Evolutionary conservation across 2,797 vertebrate species (phyloP).

Genomic region (Aotus griseimembra): DNA sequence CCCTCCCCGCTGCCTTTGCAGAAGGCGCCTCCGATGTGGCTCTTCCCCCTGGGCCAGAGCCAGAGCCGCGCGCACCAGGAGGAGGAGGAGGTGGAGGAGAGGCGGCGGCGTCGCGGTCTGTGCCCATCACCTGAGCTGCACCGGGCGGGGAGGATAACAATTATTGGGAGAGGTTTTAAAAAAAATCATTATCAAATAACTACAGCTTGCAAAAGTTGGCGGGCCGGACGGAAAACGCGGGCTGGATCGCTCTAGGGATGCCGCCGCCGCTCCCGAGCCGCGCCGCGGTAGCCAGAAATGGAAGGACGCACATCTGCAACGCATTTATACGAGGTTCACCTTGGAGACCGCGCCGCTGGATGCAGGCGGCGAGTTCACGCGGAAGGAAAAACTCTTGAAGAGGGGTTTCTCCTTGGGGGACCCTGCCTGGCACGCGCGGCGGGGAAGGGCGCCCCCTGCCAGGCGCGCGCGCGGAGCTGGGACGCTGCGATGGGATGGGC

Average conservation of each 20-base stretch:
- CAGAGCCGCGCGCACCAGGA: not conserved
- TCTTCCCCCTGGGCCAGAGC: not conserved
- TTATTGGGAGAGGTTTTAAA: constrained; percentile 80
- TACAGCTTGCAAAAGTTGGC: constrained; percentile 78
- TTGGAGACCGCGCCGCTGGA: constrained; percentile 68
- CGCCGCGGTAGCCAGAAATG: constrained; percentile 63
- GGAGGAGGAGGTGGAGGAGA: not conserved
- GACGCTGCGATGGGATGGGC: not conserved
- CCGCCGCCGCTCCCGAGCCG: not conserved
- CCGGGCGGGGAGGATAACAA: constrained; percentile 75
- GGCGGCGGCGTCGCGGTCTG: constrained; percentile 36
- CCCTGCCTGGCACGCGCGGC: not conserved
- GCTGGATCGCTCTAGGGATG: constrained; percentile 60
- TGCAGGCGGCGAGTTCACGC: constrained; percentile 65
- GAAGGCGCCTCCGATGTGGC: not conserved
- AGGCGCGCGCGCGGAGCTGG: constrained; percentile 39
- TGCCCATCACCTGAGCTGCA: constrained; percentile 75
- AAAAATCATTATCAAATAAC: constrained; percentile 83
- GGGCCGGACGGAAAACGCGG: constrained; percentile 75
- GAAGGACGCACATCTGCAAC: constrained; percentile 70
- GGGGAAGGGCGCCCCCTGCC: constrained; percentile 67
- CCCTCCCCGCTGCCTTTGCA: not conserved
- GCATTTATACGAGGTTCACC: constrained; percentile 74
- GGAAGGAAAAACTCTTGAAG: constrained; percentile 65
- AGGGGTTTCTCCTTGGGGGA: constrained; percentile 54